Evolutionary conservation across 2,888 invertebrate species (phyloP).

Genomic region (Bhutanitis thaidina): DNA sequence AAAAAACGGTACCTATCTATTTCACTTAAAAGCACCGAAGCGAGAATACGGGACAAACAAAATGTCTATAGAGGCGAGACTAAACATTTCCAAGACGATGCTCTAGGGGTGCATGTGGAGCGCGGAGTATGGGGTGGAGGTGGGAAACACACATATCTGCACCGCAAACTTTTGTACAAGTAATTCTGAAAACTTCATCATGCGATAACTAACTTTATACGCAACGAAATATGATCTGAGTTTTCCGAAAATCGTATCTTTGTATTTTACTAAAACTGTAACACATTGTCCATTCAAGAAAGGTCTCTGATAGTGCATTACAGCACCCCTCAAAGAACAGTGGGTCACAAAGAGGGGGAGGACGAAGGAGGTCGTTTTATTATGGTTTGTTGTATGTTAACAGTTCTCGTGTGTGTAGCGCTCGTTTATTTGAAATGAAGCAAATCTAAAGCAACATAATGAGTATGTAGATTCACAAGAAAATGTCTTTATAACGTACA

Average conservation of each 20-base stretch:
- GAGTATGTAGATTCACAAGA: slow-evolving; percentile 26
- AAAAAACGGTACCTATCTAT: slow-evolving; percentile 38
- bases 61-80: slow-evolving; percentile 65
- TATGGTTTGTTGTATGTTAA: slow-evolving; percentile 37
- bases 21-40: slow-evolving; percentile 50
- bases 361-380: slow-evolving; percentile 31
- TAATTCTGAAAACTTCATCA: slow-evolving; percentile 4
- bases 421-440: slow-evolving; percentile 47
- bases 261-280: slow-evolving; percentile 25
- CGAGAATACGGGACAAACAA: slow-evolving; percentile 67
- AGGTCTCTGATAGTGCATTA: slow-evolving; percentile 51
- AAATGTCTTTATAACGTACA: slow-evolving; percentile 3
- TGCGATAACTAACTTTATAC: slow-evolving; percentile 32
- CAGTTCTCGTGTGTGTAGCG: slow-evolving; percentile 36
- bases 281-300: slow-evolving; percentile 50
- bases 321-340: slow-evolving; percentile 32
- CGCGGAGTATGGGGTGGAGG: slow-evolving; percentile 33
- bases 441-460: slow-evolving; percentile 37
- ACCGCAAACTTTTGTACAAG: slow-evolving; percentile 34
- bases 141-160: slow-evolving; percentile 27
- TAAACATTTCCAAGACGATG: slow-evolving; percentile 72
- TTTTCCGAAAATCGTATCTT: slow-evolving; percentile 21
- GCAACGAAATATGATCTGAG: neutral
- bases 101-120: slow-evolving; percentile 35
- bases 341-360: slow-evolving; percentile 23